Percentiles rank a stretch among this genome's conserved stretches.
Conservation (phyloP, 2,888 invertebrate species). For the Xylota sylvarum region DNA sequence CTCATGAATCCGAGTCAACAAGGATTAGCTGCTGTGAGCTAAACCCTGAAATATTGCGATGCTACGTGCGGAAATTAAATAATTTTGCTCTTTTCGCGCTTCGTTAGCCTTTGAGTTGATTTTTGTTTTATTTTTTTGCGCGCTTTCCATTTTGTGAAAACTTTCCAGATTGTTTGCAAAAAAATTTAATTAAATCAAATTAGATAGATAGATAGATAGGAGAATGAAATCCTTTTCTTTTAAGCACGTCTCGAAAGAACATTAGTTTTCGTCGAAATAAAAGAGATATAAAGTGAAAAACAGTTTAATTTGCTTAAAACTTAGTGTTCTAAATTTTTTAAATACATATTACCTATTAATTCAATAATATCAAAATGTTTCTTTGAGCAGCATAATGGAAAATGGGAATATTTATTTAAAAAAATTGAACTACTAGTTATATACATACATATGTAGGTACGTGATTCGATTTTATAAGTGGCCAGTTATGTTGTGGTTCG, state of each 20-base stretch:
- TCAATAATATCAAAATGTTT: too few relatives aligned
- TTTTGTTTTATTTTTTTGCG: not conserved
- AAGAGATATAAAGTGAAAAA: not conserved
- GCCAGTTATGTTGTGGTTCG: too few relatives aligned
- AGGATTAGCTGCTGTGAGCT: not conserved
- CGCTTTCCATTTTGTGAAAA: not conserved
- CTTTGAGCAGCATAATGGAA: too few relatives aligned
- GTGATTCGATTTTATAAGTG: too few relatives aligned
- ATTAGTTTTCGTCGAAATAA: not conserved
- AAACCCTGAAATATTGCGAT: constrained; percentile 8
- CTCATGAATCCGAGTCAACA: constrained; percentile 3
- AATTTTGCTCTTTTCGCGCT: not conserved
- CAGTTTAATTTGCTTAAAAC: not conserved
- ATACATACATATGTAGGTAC: too few relatives aligned
- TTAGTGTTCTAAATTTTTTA: too few relatives aligned
- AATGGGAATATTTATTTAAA: too few relatives aligned
- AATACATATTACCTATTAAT: too few relatives aligned
- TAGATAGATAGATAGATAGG: too few relatives aligned
- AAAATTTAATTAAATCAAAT: constrained; percentile 13
- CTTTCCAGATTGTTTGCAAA: not conserved
- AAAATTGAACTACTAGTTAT: too few relatives aligned
- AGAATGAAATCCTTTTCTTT: not conserved
- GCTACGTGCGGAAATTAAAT: constrained; percentile 23
- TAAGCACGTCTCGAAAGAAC: not conserved
- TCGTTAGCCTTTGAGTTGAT: not conserved